Evolutionary conservation across 2,888 invertebrate genomes (phyloP).

Genomic region (Pseudococcus viburni): DNA sequence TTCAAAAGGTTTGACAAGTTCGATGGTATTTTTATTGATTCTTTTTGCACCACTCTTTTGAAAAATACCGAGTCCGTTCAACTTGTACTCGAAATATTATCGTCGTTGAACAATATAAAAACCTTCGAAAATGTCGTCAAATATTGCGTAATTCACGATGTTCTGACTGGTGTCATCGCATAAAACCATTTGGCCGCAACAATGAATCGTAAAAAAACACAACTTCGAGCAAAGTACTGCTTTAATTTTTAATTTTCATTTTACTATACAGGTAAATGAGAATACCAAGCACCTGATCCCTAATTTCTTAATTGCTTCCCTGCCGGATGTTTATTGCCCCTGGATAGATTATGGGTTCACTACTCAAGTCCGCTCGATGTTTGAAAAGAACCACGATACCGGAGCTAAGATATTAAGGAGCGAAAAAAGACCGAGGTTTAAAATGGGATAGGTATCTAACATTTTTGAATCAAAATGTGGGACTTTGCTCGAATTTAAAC

Average conservation of each 20-base stretch:
- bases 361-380: neutral
- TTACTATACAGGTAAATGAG: neutral
- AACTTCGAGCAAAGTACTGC: neutral
- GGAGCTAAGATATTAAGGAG: too few relatives aligned
- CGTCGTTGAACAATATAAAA: neutral
- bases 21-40: constrained; percentile 5
- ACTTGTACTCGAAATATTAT: neutral
- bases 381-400: too few relatives aligned
- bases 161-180: neutral
- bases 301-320: neutral
- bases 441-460: too few relatives aligned
- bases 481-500: too few relatives aligned
- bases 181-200: neutral
- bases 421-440: too few relatives aligned
- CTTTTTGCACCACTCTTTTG: neutral
- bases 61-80: neutral
- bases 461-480: too few relatives aligned
- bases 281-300: neutral
- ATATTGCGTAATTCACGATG: neutral
- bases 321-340: neutral
- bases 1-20: constrained; percentile 5
- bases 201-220: neutral
- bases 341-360: neutral
- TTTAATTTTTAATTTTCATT: constrained; percentile 1
- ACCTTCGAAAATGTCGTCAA: neutral